Evolutionary conservation across 2,888 invertebrate genomes (phyloP).

Genomic region (Lepidocyrtinus sp.): DNA sequence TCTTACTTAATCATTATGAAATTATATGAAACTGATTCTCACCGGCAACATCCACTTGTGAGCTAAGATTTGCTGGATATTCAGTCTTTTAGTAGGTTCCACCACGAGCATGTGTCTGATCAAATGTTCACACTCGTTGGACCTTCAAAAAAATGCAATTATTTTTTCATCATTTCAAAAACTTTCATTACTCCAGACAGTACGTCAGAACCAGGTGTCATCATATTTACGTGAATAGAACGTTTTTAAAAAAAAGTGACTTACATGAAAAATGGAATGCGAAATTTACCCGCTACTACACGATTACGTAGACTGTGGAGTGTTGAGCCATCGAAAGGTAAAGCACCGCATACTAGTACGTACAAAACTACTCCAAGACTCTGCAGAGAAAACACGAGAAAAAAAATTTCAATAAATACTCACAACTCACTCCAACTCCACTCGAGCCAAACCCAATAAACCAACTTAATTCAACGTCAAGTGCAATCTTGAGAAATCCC

Average conservation of each 20-base stretch:
- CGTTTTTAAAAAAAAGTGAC: slow-evolving; percentile 79
- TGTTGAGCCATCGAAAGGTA: slow-evolving; percentile 91
- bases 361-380: slow-evolving; percentile 97
- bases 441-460: too few species aligned
- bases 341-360: slow-evolving; percentile 94
- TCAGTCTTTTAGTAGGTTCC: slow-evolving; percentile 91
- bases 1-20: neutral
- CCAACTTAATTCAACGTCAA: too few species aligned
- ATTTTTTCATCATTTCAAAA: neutral
- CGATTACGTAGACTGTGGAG: slow-evolving; percentile 91
- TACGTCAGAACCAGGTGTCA: too few species aligned
- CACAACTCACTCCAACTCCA: neutral
- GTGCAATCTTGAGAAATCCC: too few species aligned
- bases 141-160: slow-evolving; percentile 85
- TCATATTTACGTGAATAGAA: slow-evolving; percentile 9
- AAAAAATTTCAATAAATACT: neutral
- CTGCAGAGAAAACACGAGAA: slow-evolving; percentile 75
- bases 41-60: slow-evolving; percentile 86
- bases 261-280: slow-evolving; percentile 98
- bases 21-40: too few species aligned
- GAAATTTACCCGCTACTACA: slow-evolving; percentile 93
- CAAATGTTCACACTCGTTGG: slow-evolving; percentile 94
- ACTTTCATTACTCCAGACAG: neutral
- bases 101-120: slow-evolving; percentile 96
- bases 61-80: slow-evolving; percentile 91